Evolutionary conservation across 2,797 vertebrate genomes (phyloP).

Genomic region (Aphelocoma californica): DNA sequence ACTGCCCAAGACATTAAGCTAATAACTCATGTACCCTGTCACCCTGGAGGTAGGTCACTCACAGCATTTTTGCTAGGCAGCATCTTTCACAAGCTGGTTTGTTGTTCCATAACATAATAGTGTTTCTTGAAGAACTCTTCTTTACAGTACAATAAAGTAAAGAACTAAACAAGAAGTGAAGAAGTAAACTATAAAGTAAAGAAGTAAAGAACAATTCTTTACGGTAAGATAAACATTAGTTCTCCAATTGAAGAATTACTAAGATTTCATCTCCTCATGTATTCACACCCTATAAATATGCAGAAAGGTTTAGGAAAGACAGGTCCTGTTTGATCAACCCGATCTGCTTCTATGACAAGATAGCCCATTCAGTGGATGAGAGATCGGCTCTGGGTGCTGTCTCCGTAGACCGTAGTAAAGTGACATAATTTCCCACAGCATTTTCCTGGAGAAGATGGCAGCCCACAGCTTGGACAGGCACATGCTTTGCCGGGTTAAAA

Average conservation of each 20-base stretch:
- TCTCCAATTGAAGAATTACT: background rate
- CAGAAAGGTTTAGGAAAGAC: background rate
- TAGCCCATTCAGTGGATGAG: background rate
- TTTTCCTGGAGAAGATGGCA: background rate
- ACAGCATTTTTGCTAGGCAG: background rate
- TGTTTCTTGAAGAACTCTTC: background rate
- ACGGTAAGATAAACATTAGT: background rate
- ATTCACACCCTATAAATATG: background rate
- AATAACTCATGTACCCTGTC: background rate
- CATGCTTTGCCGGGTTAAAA: background rate
- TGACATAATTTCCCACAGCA: accelerated
- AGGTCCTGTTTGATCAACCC: background rate
- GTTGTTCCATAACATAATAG: background rate
- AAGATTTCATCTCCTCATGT: background rate
- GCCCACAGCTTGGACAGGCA: accelerated
- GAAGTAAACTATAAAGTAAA: background rate
- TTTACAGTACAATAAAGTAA: background rate
- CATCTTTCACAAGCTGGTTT: background rate
- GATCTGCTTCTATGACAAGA: background rate
- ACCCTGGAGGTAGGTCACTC: background rate
- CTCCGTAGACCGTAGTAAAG: background rate
- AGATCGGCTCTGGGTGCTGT: background rate
- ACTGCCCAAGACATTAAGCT: background rate
- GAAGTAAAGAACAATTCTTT: background rate
- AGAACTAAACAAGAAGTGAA: background rate